Conservation (phyloP, 2,797 vertebrate species). For the Cirrhinus mrigala region DNA sequence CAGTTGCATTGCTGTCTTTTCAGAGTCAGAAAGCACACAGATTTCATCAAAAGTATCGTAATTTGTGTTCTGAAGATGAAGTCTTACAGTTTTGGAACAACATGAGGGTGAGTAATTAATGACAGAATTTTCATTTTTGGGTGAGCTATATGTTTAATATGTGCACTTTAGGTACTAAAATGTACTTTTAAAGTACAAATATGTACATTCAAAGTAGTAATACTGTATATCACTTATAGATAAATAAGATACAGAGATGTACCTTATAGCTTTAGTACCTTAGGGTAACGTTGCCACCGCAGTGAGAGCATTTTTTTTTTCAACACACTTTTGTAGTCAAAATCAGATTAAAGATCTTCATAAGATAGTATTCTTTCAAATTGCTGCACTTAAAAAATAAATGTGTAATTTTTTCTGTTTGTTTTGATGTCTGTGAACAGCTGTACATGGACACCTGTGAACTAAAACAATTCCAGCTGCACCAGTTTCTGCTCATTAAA, state of each 20-base stretch:
- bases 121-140: too few relatives aligned
- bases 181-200: not conserved
- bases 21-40: not conserved
- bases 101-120: too few relatives aligned
- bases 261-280: not conserved
- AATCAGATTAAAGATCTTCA: not conserved
- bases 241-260: not conserved
- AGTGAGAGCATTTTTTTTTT: not conserved
- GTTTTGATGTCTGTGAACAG: constrained; percentile 7
- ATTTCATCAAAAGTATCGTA: too few relatives aligned
- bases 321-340: not conserved
- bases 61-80: too few relatives aligned
- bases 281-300: not conserved
- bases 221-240: not conserved
- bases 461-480: constrained; percentile 40
- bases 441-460: constrained; percentile 48
- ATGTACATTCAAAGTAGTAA: not conserved
- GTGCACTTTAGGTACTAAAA: not conserved
- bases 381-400: not conserved
- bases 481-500: constrained; percentile 47
- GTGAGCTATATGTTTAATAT: too few relatives aligned
- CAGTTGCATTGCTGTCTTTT: not conserved
- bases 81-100: not conserved
- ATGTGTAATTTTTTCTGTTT: not conserved
- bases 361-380: not conserved